A percentile compares a stretch with the other conserved stretches of the same genome.
Evolutionary conservation across 2,888 invertebrate species (phyloP).

Genomic region (Psylliodes chrysocephalus): DNA sequence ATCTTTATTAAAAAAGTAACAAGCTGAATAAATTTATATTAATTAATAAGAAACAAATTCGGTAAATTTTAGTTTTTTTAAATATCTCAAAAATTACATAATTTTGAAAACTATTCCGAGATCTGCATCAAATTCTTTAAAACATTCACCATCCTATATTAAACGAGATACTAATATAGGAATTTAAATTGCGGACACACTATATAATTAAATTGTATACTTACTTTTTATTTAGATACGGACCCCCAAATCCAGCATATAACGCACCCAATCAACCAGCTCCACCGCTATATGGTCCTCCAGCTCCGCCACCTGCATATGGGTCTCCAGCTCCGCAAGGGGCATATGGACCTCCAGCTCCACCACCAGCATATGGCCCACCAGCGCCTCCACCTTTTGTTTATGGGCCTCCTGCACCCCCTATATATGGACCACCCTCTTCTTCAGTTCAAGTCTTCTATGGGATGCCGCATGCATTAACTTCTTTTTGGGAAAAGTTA

Average conservation of each 20-base stretch:
- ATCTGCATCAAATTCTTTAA: no score
- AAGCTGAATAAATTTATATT: no score
- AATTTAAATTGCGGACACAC: no score
- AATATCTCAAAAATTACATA: no score
- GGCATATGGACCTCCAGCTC: conserved; percentile 18
- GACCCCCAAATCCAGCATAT: conserved; percentile 36
- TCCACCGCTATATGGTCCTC: conserved; percentile 20
- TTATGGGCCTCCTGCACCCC: conserved; percentile 42
- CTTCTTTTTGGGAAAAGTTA: conserved; percentile 74
- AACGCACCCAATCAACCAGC: conserved; percentile 31
- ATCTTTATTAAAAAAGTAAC: no score
- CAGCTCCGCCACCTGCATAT: not conserved
- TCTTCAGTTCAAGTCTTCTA: conserved; percentile 58
- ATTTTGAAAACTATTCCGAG: no score
- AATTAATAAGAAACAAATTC: no score
- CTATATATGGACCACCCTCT: conserved; percentile 50
- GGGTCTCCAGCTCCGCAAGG: conserved; percentile 4
- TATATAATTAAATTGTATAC: no score
- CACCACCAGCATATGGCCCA: conserved; percentile 21
- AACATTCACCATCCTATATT: no score
- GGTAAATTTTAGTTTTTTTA: no score
- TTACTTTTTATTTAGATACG: conserved; percentile 27
- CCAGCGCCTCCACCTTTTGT: conserved; percentile 5
- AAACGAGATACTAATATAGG: no score
- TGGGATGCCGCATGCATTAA: conserved; percentile 69